phyloP scores from a whole-genome alignment of 1,140 invertebrate genomes.

The Drosophila mayri region DNA sequence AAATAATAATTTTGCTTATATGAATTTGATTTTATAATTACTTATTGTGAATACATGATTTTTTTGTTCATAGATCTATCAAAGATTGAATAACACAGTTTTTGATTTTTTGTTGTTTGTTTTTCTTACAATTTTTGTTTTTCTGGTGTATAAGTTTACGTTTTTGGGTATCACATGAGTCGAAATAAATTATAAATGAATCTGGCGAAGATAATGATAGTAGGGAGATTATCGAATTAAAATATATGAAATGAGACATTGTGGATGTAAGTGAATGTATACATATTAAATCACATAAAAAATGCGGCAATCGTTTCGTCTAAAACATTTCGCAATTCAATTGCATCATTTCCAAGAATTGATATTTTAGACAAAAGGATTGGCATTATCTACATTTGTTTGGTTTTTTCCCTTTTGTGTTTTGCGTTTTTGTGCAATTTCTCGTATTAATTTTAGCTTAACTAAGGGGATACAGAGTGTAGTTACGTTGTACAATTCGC shows the following conservation, averaged over 20 bases:
- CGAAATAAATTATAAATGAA: slow-evolving; percentile 57
- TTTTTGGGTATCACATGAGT: slow-evolving; percentile 70
- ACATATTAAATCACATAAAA: slow-evolving; percentile 70
- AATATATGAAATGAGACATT: slow-evolving; percentile 34
- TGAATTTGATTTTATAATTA: slow-evolving; percentile 19
- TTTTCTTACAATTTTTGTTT: slow-evolving; percentile 32
- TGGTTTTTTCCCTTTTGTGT: slow-evolving; percentile 44
- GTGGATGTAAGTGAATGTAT: slow-evolving; percentile 29
- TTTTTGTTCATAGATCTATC: slow-evolving; percentile 71
- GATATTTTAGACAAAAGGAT: slow-evolving; percentile 84
- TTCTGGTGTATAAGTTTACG: slow-evolving; percentile 33
- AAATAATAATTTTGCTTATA: slow-evolving; percentile 28
- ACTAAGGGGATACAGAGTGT: slow-evolving; percentile 85
- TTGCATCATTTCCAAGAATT: slow-evolving; percentile 67
- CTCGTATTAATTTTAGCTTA: slow-evolving; percentile 67
- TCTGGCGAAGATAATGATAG: slow-evolving; percentile 52
- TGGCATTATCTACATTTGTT: slow-evolving; percentile 82
- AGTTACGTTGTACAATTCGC: slow-evolving; percentile 78
- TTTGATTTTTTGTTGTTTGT: slow-evolving; percentile 46
- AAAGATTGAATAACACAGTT: slow-evolving; percentile 80
- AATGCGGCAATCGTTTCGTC: slow-evolving; percentile 84
- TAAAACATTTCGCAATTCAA: slow-evolving; percentile 70
- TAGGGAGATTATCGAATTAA: slow-evolving; percentile 50
- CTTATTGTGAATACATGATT: slow-evolving; percentile 28
- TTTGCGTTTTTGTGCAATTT: slow-evolving; percentile 43